phyloP scores from a whole-genome alignment of 2,888 invertebrate genomes.

The Incurvaria masculella region DNA sequence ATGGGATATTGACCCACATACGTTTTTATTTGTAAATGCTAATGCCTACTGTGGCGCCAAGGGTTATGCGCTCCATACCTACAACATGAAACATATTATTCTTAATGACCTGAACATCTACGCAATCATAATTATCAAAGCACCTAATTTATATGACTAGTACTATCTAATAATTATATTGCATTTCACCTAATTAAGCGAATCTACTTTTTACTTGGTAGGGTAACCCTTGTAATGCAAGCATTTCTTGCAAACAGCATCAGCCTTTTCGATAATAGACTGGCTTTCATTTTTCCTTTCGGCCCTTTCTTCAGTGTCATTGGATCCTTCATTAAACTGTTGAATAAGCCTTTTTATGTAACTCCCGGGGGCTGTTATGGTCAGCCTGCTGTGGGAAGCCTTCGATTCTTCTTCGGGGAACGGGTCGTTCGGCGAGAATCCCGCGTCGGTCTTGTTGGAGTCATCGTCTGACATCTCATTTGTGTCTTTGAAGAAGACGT shows the following conservation, averaged over 20 bases:
- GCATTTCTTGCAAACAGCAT: conserved; percentile 52
- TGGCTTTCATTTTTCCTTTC: conserved; percentile 40
- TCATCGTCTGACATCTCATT: background rate
- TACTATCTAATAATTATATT: conserved; percentile 7
- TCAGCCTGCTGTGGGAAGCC: conserved; percentile 32
- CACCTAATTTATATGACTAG: conserved; percentile 13
- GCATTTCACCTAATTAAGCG: conserved; percentile 5
- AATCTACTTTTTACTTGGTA: conserved; percentile 3
- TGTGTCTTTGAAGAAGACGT: conserved; percentile 6
- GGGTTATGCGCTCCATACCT: too few relatives aligned
- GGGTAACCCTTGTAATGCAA: conserved; percentile 42
- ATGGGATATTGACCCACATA: too few relatives aligned
- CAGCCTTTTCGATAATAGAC: conserved; percentile 41
- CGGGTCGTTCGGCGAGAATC: background rate
- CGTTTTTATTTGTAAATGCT: too few relatives aligned
- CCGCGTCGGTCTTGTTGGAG: background rate
- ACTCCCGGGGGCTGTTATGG: conserved; percentile 44
- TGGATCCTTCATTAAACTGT: conserved; percentile 47
- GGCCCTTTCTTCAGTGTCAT: conserved; percentile 37
- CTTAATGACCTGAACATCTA: conserved; percentile 1
- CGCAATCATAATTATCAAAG: conserved; percentile 16
- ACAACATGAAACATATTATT: too few relatives aligned
- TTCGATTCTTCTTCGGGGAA: conserved; percentile 23
- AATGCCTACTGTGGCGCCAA: too few relatives aligned
- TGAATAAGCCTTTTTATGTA: conserved; percentile 50